Base-by-base conservation (phyloP, 1,140 invertebrate genomes). In the Globodera ellingtonae region DNA sequence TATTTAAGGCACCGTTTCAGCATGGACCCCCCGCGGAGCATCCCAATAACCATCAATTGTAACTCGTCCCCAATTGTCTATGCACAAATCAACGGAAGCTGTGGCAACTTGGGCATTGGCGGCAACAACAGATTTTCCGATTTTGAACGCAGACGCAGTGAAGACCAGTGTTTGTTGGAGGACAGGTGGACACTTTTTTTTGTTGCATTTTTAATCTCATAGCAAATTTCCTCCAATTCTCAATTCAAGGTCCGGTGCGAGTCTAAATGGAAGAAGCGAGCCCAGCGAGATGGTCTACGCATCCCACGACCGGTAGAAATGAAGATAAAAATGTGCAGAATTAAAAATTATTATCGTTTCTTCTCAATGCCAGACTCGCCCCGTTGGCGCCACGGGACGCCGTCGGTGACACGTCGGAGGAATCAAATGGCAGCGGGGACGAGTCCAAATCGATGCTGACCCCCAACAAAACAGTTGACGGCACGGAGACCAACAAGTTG, bases 61-160 rank as follows among this genome's bases (percentile, higher is more conserved):
- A 82, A 48, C 47, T 84, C 83, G 24, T 77, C 62, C 5, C 80
- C 83, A 13, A 79, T 78, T 48, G 84, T 84, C 47, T 84, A 84
- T 69, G 84, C 83, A 7, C 80, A 85, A 52, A 84, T 84, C 82
- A 84, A 84, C 69, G 83, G 83, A 24, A 85, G 83, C 65, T 73
- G 78, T 21, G 74, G 73, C 65, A 84, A 77, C 72, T 66, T 84
- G n/a, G 78, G 85, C 35, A 48, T 62, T 62, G 80, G 80, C 48
- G 80, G 80, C 48, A 24, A 69, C 15, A 84, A 80, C 52, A 77
- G 67, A n/a, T 79, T 44, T 6, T 81, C 80, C 47, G 44, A 46
- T 6, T 71, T 56, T n/a, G 46, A 70, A n/a, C 50, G 84, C 62
- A 74, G 83, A 21, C 74, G 72, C 72, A 81, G 79, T 44, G 78